Evolutionary conservation across 2,113 vertebrate genomes (phyloP).

Genomic region (Lepisosteus osseus): DNA sequence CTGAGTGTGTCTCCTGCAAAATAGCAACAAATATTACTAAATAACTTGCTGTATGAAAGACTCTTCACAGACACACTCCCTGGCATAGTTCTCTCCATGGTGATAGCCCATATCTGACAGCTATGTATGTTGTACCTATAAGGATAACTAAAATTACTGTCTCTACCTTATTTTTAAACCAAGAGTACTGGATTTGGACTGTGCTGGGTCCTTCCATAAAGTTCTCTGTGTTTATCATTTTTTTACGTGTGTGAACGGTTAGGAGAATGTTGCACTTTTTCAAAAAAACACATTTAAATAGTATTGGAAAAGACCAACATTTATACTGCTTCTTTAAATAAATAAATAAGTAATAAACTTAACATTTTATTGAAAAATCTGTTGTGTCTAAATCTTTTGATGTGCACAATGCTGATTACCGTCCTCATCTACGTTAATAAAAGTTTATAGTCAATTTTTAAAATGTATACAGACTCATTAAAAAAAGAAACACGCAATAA

Average conservation of each 20-base stretch:
- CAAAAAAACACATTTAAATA: conserved; percentile 59
- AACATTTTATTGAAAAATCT: conserved; percentile 45
- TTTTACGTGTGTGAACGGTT: conserved; percentile 44
- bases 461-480: too few relatives aligned
- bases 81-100: too few relatives aligned
- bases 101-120: too few relatives aligned
- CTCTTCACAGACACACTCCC: too few relatives aligned
- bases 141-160: not conserved
- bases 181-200: conserved; percentile 56
- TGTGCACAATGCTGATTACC: too few relatives aligned
- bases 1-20: too few relatives aligned
- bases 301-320: conserved; percentile 55
- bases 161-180: conserved; percentile 40
- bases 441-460: too few relatives aligned
- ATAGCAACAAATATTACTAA: too few relatives aligned
- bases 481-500: too few relatives aligned
- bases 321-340: conserved; percentile 60
- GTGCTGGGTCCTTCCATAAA: conserved; percentile 52
- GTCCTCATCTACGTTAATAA: too few relatives aligned
- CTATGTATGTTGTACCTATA: too few relatives aligned
- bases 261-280: conserved; percentile 71
- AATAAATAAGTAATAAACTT: conserved; percentile 62
- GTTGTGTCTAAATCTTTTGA: not conserved
- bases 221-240: conserved; percentile 55
- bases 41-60: too few relatives aligned